These are phyloP conservation scores for Avahi laniger DNA, from an alignment of 2,797 vertebrate genomes.

Conservation along the genomic window DNA sequence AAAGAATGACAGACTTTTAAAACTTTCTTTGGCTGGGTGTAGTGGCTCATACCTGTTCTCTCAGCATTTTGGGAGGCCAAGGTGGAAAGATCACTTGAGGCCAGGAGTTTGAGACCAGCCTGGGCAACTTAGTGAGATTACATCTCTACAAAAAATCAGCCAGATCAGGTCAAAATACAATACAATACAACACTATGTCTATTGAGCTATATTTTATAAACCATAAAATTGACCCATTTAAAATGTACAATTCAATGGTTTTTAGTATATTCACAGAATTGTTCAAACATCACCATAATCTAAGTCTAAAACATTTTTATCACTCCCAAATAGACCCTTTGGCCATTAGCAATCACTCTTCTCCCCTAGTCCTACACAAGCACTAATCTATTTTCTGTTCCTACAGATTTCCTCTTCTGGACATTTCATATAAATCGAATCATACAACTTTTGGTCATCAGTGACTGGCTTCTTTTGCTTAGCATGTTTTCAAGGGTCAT, in stretches of 20 bases:
- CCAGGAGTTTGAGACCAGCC: neutral
- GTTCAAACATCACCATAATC: neutral
- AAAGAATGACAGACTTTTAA: neutral
- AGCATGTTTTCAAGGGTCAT: neutral
- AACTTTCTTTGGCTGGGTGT: neutral
- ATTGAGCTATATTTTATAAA: neutral
- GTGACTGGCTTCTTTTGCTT: neutral
- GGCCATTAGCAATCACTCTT: neutral
- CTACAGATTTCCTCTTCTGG: neutral
- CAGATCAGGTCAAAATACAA: neutral
- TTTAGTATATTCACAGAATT: neutral
- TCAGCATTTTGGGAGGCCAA: neutral
- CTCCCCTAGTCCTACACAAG: neutral
- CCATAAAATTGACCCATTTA: neutral
- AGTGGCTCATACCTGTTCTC: neutral
- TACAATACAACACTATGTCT: neutral
- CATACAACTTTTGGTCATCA: neutral
- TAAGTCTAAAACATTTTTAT: slow-evolving; percentile 1
- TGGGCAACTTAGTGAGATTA: neutral
- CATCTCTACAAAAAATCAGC: neutral
- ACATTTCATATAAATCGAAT: neutral
- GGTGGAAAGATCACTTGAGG: neutral
- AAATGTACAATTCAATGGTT: neutral
- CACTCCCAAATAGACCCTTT: neutral
- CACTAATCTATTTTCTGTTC: neutral